phyloP scores from a whole-genome alignment of 2,888 invertebrate genomes.

The Leptura quadrifasciata region DNA sequence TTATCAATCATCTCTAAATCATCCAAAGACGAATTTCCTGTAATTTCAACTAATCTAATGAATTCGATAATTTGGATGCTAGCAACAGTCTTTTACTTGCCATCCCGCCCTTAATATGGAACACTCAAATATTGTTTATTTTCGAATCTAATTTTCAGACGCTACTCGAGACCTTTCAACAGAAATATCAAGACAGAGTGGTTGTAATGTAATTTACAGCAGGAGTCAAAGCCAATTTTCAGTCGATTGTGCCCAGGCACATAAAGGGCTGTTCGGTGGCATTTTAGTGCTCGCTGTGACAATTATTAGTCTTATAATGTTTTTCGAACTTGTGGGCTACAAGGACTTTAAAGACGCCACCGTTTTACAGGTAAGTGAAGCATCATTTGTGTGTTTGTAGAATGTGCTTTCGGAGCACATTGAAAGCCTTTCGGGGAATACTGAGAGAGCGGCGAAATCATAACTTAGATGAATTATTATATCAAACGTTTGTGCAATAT shows the following conservation, averaged over 20 bases:
- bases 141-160: slow-evolving; percentile 53
- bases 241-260: slow-evolving; percentile 90
- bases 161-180: slow-evolving; percentile 51
- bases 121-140: slow-evolving; percentile 47
- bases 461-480: not conserved
- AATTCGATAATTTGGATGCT: slow-evolving; percentile 1
- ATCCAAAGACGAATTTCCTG: not conserved
- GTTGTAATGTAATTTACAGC: slow-evolving; percentile 62
- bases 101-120: not conserved
- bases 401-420: not conserved
- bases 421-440: not conserved
- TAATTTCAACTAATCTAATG: not conserved
- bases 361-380: slow-evolving; percentile 80
- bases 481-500: no score
- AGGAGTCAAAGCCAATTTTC: slow-evolving; percentile 80
- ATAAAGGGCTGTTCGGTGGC: slow-evolving; percentile 85
- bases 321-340: slow-evolving; percentile 86
- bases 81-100: not conserved
- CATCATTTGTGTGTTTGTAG: not conserved
- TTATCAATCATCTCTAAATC: not conserved
- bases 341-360: slow-evolving; percentile 80
- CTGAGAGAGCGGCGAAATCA: not conserved
- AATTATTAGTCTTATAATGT: slow-evolving; percentile 89
- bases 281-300: slow-evolving; percentile 82
- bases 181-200: slow-evolving; percentile 62